phyloP scores from a whole-genome alignment of 1,140 invertebrate species.

The Drosophila teissieri region DNA sequence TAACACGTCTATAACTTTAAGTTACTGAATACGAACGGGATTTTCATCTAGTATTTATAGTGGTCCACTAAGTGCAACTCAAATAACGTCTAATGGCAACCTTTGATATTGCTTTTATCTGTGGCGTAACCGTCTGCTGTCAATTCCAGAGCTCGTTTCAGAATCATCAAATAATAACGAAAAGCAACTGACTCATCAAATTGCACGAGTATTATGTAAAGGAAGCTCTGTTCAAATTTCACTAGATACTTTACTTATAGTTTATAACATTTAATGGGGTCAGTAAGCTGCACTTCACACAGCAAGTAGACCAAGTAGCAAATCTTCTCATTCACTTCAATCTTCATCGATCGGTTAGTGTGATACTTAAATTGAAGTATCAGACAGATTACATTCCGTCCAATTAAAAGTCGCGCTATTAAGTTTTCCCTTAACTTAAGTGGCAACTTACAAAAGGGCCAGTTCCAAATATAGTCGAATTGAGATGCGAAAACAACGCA shows the following conservation, averaged over 20 bases:
- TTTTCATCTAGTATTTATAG: conserved; percentile 47
- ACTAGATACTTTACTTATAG: too few relatives aligned
- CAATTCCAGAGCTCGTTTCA: not conserved
- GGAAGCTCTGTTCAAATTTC: too few relatives aligned
- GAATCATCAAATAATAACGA: not conserved
- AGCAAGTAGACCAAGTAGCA: not conserved
- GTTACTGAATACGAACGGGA: conserved; percentile 38
- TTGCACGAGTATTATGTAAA: not conserved
- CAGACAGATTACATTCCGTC: not conserved
- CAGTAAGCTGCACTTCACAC: too few relatives aligned
- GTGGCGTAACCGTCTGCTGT: not conserved
- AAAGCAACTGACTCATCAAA: not conserved
- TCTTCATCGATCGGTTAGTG: not conserved
- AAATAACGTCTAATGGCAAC: not conserved
- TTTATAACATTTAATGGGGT: too few relatives aligned
- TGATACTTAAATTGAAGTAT: not conserved
- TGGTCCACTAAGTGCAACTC: conserved; percentile 9
- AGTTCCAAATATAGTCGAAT: conserved; percentile 20
- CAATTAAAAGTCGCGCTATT: not conserved
- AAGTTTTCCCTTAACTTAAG: not conserved
- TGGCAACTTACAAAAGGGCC: not conserved
- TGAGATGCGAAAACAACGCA: not conserved
- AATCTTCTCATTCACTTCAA: not conserved
- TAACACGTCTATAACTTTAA: not conserved
- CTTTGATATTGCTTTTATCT: not conserved